These are phyloP conservation scores for Prosapia bicincta DNA, from an alignment of 2,888 invertebrate species.

Conservation along the genomic window DNA sequence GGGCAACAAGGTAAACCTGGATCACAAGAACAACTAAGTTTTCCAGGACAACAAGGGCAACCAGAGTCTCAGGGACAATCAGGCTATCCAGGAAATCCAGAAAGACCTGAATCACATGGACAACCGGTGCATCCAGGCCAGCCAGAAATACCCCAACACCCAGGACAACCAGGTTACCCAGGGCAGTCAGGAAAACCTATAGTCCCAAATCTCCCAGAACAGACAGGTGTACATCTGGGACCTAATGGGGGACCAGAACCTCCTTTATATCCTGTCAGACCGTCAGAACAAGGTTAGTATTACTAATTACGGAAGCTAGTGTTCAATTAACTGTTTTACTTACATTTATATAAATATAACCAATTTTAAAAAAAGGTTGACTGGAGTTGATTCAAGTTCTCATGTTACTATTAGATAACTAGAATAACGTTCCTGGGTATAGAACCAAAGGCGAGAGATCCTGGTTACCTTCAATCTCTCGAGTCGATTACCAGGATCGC, in stretches of 20 bases:
- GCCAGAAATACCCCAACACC: constrained; percentile 33
- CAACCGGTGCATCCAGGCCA: constrained; percentile 32
- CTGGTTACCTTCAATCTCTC: too few relatives aligned
- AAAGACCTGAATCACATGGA: constrained; percentile 20
- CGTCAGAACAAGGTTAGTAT: constrained; percentile 15
- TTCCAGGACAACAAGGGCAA: constrained; percentile 14
- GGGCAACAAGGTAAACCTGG: constrained; percentile 17
- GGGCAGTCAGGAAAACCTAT: constrained; percentile 40
- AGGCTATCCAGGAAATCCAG: constrained; percentile 44
- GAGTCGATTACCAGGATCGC: too few relatives aligned
- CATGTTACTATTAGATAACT: too few relatives aligned
- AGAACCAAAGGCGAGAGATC: too few relatives aligned
- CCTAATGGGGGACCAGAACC: constrained; percentile 28
- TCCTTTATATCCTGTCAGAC: too few relatives aligned
- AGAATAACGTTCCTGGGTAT: too few relatives aligned
- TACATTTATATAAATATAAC: constrained; percentile 47
- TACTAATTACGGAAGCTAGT: constrained; percentile 39
- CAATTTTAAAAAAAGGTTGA: too few relatives aligned
- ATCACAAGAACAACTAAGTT: constrained; percentile 34
- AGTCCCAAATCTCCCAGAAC: constrained; percentile 32
- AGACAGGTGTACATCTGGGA: constrained; percentile 10
- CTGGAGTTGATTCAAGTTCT: too few relatives aligned
- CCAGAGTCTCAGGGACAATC: constrained; percentile 40
- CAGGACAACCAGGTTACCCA: constrained; percentile 39
- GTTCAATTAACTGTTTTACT: constrained; percentile 48